Conservation (phyloP, 2,888 invertebrate genomes). For the Siphlonurus alternatus region DNA sequence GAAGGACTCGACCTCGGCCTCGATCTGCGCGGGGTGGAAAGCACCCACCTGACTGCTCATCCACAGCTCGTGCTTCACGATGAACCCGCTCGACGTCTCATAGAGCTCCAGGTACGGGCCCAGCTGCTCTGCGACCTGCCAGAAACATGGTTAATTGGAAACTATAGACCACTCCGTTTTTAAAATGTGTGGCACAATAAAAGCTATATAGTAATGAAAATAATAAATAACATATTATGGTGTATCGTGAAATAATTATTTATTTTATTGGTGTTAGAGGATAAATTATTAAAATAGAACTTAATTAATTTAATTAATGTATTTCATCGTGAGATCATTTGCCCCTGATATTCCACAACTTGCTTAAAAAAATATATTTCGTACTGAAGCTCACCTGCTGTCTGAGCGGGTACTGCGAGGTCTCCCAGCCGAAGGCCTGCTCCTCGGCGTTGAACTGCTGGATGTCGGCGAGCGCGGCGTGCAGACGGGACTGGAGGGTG, state of each 20-base stretch:
- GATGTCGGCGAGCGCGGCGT: conserved; percentile 57
- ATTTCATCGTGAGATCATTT: too few relatives aligned
- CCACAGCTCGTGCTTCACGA: conserved; percentile 69
- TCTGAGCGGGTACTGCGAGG: conserved; percentile 74
- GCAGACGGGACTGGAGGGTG: conserved; percentile 54
- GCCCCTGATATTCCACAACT: conserved; percentile 55
- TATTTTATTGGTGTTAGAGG: too few relatives aligned
- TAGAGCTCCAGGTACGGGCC: conserved; percentile 75
- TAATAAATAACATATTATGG: too few relatives aligned
- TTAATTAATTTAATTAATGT: too few relatives aligned
- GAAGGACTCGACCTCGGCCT: conserved; percentile 51
- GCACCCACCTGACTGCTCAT: conserved; percentile 67
- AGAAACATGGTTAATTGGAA: too few relatives aligned
- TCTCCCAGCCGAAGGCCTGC: conserved; percentile 68
- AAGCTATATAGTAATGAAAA: too few relatives aligned
- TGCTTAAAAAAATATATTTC: conserved; percentile 13
- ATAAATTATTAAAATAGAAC: too few relatives aligned
- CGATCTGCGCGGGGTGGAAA: conserved; percentile 78
- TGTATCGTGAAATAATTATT: too few relatives aligned
- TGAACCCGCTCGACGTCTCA: conserved; percentile 74
- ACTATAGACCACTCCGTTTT: background rate
- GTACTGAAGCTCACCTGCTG: conserved; percentile 32
- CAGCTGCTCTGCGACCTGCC: conserved; percentile 47
- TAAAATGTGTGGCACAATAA: too few relatives aligned
- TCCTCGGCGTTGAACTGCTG: conserved; percentile 88